A percentile compares a stretch with the other conserved stretches of the same genome.
Evolutionary conservation across 2,797 vertebrate species (phyloP).

Genomic region (Vespertilio murinus): DNA sequence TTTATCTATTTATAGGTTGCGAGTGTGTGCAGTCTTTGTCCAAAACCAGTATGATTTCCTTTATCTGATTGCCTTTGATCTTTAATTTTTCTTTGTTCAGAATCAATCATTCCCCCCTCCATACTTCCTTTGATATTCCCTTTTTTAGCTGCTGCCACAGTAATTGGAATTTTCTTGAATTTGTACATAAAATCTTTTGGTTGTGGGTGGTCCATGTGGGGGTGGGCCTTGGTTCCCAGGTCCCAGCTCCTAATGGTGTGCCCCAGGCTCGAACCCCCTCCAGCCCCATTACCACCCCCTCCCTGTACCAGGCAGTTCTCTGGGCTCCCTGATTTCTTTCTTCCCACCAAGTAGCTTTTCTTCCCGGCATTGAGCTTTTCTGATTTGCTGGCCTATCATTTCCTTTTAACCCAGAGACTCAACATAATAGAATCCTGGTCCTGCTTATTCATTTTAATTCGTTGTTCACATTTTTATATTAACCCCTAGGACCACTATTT

Average conservation of each 20-base stretch:
- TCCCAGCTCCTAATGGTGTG: background rate
- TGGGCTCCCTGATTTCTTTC: no score
- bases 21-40: conserved; percentile 76
- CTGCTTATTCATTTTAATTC: background rate
- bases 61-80: conserved; percentile 79
- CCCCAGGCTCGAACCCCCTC: background rate
- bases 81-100: conserved; percentile 78
- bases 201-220: background rate
- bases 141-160: conserved; percentile 54
- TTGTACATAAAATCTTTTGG: conserved; percentile 49
- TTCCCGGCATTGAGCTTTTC: background rate
- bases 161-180: conserved; percentile 70
- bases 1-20: conserved; percentile 80
- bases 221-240: background rate
- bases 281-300: background rate
- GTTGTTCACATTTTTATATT: background rate
- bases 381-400: background rate
- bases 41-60: conserved; percentile 77
- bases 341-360: background rate
- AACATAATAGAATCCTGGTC: background rate
- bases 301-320: background rate
- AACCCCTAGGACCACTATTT: background rate
- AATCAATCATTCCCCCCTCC: conserved; percentile 74
- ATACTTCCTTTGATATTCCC: conserved; percentile 75
- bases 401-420: background rate